phyloP scores from a whole-genome alignment of 2,888 invertebrate species.

The Cephus rjabovi region DNA sequence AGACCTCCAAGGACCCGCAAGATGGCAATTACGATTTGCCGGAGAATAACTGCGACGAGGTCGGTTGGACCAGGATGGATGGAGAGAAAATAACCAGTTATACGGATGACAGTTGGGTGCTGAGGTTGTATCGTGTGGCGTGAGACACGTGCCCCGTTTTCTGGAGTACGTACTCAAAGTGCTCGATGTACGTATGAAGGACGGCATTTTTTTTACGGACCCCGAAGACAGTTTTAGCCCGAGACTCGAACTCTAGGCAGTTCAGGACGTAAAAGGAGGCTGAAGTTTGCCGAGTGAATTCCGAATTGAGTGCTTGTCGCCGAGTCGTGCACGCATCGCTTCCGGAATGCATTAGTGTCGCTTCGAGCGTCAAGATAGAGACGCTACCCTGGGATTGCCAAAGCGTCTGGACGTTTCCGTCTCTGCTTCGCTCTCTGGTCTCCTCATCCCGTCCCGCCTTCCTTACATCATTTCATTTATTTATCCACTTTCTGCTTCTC shows the following conservation, averaged over 20 bases:
- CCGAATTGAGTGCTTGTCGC: conserved; percentile 37
- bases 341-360: conserved; percentile 36
- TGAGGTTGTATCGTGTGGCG: neutral
- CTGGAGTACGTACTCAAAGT: neutral
- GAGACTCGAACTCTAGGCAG: neutral
- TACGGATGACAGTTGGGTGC: neutral
- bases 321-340: conserved; percentile 26
- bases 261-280: conserved; percentile 11
- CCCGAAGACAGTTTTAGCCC: neutral
- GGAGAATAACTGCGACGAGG: neutral
- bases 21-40: neutral
- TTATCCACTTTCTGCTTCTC: conserved; percentile 2
- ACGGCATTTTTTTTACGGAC: neutral
- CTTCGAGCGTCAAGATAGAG: conserved; percentile 20
- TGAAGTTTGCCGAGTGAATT: conserved; percentile 43
- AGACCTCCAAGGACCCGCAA: neutral
- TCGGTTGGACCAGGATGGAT: neutral
- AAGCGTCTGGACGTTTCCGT: conserved; percentile 10
- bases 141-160: neutral
- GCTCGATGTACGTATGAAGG: neutral
- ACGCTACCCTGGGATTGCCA: conserved; percentile 6
- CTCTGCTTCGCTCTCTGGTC: conserved; percentile 2
- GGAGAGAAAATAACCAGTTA: neutral
- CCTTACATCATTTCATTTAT: neutral
- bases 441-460: neutral